Conservation (phyloP, 2,888 invertebrate species). For the Eristalis intricaria region DNA sequence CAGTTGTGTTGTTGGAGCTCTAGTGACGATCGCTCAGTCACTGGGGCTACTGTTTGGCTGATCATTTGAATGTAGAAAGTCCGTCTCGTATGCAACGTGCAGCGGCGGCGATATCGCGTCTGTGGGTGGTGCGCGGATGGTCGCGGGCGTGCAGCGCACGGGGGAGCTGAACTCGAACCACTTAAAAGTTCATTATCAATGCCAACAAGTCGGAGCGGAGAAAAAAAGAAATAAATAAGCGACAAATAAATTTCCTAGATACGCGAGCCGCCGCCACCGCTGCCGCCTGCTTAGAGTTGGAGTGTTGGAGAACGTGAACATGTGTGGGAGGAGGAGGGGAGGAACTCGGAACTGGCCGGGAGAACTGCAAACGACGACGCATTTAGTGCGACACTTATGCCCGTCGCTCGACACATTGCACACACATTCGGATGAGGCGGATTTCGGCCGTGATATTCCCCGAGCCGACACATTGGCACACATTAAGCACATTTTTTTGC, state of each 20-base stretch:
- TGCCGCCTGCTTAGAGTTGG: background rate
- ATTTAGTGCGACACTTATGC: constrained; percentile 48
- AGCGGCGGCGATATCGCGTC: constrained; percentile 1
- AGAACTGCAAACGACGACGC: constrained; percentile 19
- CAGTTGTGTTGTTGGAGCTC: background rate
- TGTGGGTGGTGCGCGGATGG: background rate
- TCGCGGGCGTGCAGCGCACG: background rate
- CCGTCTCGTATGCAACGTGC: constrained; percentile 58
- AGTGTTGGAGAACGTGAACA: constrained; percentile 8
- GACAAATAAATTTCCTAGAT: constrained; percentile 8
- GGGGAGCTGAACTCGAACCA: constrained; percentile 25
- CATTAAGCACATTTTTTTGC: background rate
- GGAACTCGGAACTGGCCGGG: background rate
- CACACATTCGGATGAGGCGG: constrained; percentile 9
- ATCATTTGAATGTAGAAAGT: constrained; percentile 40
- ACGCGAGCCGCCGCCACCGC: background rate
- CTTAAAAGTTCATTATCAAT: constrained; percentile 70
- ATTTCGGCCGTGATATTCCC: no score
- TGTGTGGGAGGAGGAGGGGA: background rate
- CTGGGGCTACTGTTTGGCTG: constrained; percentile 13
- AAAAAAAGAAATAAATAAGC: constrained; percentile 23
- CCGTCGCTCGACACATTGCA: constrained; percentile 15
- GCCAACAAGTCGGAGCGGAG: constrained; percentile 56
- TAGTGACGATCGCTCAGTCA: constrained; percentile 27
- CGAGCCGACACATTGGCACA: background rate